phyloP scores from a whole-genome alignment of 2,888 invertebrate genomes.

The Dexiosoma caninum region DNA sequence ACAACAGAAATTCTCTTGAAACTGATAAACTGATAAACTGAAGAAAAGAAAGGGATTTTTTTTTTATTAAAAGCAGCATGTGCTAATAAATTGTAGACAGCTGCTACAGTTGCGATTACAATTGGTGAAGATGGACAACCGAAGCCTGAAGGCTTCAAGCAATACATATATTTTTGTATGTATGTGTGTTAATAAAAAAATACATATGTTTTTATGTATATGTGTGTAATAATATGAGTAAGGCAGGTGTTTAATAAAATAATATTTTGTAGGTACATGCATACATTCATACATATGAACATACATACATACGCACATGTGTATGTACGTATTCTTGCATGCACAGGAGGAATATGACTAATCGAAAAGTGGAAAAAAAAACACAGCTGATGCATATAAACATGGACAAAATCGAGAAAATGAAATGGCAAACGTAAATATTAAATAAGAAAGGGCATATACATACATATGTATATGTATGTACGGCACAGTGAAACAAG shows the following conservation, averaged over 20 bases:
- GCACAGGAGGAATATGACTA: neutral
- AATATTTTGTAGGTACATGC: neutral
- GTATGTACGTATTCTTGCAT: neutral
- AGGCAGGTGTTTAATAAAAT: constrained; percentile 35
- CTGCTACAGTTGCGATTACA: constrained; percentile 7
- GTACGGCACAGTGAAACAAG: neutral
- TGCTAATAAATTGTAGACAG: constrained; percentile 44
- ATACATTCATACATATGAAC: too few relatives aligned
- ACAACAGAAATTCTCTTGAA: constrained; percentile 13
- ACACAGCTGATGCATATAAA: neutral
- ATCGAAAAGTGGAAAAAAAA: neutral
- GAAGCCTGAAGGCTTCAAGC: constrained; percentile 8
- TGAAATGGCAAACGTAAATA: neutral
- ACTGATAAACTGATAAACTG: constrained; percentile 33
- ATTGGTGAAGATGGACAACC: neutral
- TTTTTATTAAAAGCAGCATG: constrained; percentile 27
- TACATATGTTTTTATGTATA: neutral
- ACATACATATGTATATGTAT: neutral
- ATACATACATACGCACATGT: neutral
- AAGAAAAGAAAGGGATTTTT: neutral
- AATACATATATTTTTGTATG: neutral
- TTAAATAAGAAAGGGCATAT: neutral
- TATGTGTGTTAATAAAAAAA: neutral
- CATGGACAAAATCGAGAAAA: neutral
- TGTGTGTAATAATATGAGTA: neutral